Conservation (phyloP, 2,888 invertebrate genomes). For the Torymus texanus region DNA sequence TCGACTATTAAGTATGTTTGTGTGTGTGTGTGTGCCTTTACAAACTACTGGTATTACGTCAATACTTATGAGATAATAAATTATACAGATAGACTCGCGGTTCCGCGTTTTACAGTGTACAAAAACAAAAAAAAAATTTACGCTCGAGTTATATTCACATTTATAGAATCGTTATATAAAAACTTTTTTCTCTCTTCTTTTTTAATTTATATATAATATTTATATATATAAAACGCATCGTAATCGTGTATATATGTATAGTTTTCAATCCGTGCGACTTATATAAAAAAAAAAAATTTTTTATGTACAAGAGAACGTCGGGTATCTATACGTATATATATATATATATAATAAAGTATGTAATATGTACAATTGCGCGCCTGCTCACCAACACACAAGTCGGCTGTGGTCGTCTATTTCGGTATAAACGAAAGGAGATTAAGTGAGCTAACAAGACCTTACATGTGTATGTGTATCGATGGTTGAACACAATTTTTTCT, state of each 20-base stretch:
- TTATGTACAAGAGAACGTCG: constrained; percentile 50
- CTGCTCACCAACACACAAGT: constrained; percentile 28
- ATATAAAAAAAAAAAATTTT: constrained; percentile 43
- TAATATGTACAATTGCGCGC: constrained; percentile 45
- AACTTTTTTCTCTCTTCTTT: not conserved
- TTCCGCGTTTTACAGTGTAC: too few species aligned
- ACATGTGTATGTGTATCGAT: not conserved
- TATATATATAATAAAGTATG: too few species aligned
- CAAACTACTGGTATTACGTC: too few species aligned
- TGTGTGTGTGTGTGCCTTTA: too few species aligned
- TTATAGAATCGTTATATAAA: too few species aligned
- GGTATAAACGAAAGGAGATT: constrained; percentile 47
- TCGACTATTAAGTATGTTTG: too few species aligned
- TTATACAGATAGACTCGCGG: too few species aligned
- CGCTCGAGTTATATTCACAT: too few species aligned
- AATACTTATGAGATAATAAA: too few species aligned
- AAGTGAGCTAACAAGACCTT: constrained; percentile 7
- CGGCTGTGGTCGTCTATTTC: not conserved
- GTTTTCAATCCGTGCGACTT: constrained; percentile 39
- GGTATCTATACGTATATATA: constrained; percentile 7
- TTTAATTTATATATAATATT: constrained; percentile 7
- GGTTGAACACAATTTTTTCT: constrained; percentile 14
- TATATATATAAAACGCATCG: constrained; percentile 12
- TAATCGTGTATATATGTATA: constrained; percentile 28
- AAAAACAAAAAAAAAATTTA: too few species aligned